Evolutionary conservation across 2,797 vertebrate genomes (phyloP).

Genomic region (Pipistrellus pipistrellus): DNA sequence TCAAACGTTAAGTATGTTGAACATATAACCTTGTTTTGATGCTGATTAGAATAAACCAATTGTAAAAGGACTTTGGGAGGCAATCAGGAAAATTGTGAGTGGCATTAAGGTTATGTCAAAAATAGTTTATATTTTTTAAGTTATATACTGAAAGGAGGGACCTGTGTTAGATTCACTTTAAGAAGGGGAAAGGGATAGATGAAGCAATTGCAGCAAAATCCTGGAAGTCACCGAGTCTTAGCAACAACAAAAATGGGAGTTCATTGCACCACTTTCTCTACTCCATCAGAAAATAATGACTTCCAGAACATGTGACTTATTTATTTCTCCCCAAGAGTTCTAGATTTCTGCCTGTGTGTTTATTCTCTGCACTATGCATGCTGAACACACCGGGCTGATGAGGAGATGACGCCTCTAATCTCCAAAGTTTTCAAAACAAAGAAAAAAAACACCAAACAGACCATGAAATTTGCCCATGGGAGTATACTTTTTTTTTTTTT

Average conservation of each 20-base stretch:
- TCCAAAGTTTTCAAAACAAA: conserved; percentile 49
- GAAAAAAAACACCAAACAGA: neutral
- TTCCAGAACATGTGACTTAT: neutral
- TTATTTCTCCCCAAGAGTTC: conserved; percentile 63
- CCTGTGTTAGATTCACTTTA: neutral
- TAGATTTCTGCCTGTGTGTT: conserved; percentile 6
- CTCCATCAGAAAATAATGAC: neutral
- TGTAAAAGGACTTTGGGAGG: neutral
- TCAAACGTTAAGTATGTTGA: neutral
- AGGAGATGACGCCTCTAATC: neutral
- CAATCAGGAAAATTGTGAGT: neutral
- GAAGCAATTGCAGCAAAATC: neutral
- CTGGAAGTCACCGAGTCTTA: fast-evolving
- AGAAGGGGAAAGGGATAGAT: neutral
- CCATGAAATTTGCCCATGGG: neutral
- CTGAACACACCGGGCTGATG: conserved; percentile 55
- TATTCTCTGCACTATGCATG: conserved; percentile 67
- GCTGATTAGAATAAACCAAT: neutral
- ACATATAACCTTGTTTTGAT: neutral
- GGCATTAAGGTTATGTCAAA: neutral
- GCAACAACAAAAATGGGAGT: neutral
- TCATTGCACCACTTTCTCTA: neutral
- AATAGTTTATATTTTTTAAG: neutral
- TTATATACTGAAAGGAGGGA: neutral
- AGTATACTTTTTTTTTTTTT: neutral